Evolutionary conservation across 2,113 vertebrate species (phyloP).

Genomic region (Uria aalge): DNA sequence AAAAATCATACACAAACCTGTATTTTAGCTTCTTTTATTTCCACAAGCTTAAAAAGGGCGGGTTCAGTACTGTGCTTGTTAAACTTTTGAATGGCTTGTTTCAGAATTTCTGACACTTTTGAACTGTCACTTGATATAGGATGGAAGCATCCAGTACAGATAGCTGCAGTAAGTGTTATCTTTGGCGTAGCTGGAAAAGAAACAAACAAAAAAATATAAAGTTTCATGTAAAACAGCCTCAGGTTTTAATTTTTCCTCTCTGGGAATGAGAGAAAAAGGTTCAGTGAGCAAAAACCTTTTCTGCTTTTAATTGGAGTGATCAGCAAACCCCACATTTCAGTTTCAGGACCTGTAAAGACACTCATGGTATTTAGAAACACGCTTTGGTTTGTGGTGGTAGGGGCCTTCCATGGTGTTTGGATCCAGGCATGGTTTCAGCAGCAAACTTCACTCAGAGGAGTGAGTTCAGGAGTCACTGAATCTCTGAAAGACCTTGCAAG

Average conservation of each 20-base stretch:
- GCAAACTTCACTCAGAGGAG: not conserved
- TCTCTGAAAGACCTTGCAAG: not conserved
- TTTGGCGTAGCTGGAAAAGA: slow-evolving; percentile 48
- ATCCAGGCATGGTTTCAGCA: not conserved
- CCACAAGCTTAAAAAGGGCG: slow-evolving; percentile 73
- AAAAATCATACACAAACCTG: slow-evolving; percentile 79
- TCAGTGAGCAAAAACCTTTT: not conserved
- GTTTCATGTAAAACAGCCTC: not conserved
- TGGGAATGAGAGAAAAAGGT: not conserved
- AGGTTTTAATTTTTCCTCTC: not conserved
- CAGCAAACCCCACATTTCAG: not conserved
- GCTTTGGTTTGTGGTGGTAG: not conserved
- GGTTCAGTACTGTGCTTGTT: slow-evolving; percentile 67
- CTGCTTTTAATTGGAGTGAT: not conserved
- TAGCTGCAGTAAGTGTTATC: not conserved
- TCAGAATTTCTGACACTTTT: slow-evolving; percentile 74
- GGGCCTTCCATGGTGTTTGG: not conserved
- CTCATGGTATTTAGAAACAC: not conserved
- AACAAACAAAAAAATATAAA: not conserved
- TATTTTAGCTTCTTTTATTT: slow-evolving; percentile 69
- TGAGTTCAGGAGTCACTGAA: not conserved
- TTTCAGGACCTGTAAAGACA: not conserved
- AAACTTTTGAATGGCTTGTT: slow-evolving; percentile 68
- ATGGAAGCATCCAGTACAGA: slow-evolving; percentile 79
- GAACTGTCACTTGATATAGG: slow-evolving; percentile 49